Base-by-base conservation (phyloP, 2,797 vertebrate species). In the Hybognathus amarus region DNA sequence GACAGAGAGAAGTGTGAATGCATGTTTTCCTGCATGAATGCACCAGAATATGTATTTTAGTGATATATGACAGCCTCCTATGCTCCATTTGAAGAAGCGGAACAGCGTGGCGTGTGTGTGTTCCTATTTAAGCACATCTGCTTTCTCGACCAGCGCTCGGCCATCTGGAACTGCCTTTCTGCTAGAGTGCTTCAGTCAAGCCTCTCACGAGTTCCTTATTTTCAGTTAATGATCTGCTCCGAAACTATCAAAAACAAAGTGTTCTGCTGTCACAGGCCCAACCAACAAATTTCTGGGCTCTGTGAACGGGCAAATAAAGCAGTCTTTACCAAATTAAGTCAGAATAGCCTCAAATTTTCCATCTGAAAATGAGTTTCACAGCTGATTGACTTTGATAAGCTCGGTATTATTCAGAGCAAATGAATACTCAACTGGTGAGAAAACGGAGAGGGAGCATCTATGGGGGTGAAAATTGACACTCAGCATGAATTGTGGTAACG, bases 231-330 rank as follows among this genome's bases (percentile, higher is more conserved):
- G 86, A 87, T 87, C 86, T 88, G 84, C 79, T 87, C 82, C 84
- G 82, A 86, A 88, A 86, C 87, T 77, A 86, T 88, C 87, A 88
- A 84, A 89, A 89, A 87, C 86, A 87, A 87, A 86, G 86, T 84
- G 84, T 83, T 87, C 84, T 77, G 78, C 85, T 86, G 84, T 85
- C 85, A 86, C 59, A 61, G 68, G 33, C 82, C 86, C 71, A 82
- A 85, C 76, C 82, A 69, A 87, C 84, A 85, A 83, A 84, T 83
- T 80, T 77, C 64, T 83, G 73, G 36, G 63, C 63, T 69, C 50
- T 69, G 33, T n/a, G 73, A 77, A 75, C 2, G 80, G 74, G 82
- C 80, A 80, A 78, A 87, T 86, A 86, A 84, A 86, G 85, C 85
- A 67, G 83, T 76, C 83, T 77, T 80, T 85, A 84, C 83, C 85